Evolutionary conservation across 2,797 vertebrate species (phyloP), one percentile per base, ranked within the genome.

Genomic region (Gymnoscopelus braueri): DNA sequence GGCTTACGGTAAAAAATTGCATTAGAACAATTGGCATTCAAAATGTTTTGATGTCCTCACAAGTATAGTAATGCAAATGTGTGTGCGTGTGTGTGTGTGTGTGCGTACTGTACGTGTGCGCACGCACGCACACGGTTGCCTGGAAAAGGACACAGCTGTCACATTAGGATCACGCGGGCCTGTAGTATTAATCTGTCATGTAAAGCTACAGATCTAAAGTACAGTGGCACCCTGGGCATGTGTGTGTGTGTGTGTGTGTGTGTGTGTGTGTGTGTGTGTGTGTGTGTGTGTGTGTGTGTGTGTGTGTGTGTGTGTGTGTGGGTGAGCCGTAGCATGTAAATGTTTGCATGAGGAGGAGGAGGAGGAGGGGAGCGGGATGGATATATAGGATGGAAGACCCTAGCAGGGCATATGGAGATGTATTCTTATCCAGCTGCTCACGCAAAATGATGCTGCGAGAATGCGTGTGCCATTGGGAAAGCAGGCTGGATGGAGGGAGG

Each of bases 141-240:
- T 83, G 75, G 74, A 85, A 89, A 89, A 90, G 85, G 87, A 89
- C 86, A 85, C 83, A 82, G 85, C 87, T 89, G 89, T 89, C 87
- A 87, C 76, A 81, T 85, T 90, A 88, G 82, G 81, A 88, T 89
- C 88, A 87, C 74, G 65, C 63, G 71, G 73, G 77, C 82, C 80
- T 44, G 55, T 77, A 81, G 88, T 80, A 84, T 87, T 84, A 89
- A 89, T 87, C 80, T 84, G 81, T 81, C 83, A 82, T 85, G 83
- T 82, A 84, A 86, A 87, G 83, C 80, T 82, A 71, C 74, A 85
- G 79, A 84, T 69, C 65, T 71, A 60, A 59, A 71, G 79, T 60
- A 75, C 66, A 68, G 62, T 74, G 66, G 67, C 79, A 71, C 80
- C 80, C 70, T 75, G 52, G 72, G 84, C 62, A 48, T 60, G 49